These are phyloP conservation scores for Pseudococcus viburni DNA, from an alignment of 2,888 invertebrate species.

Conservation along the genomic window DNA sequence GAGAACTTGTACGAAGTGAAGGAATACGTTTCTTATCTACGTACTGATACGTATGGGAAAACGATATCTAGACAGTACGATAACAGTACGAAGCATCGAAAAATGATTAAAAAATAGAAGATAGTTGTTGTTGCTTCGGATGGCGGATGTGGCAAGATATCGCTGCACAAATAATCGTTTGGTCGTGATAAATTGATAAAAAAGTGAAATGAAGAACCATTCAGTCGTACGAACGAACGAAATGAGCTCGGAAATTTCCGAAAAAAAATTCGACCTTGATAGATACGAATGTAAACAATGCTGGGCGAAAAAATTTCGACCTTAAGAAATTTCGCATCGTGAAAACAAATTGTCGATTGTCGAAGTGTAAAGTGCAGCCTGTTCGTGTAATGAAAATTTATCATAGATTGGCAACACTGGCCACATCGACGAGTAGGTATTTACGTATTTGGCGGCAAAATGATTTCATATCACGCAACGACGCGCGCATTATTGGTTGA, in stretches of 20 bases:
- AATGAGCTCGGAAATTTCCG: not conserved
- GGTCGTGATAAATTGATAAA: no score
- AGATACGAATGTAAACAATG: not conserved
- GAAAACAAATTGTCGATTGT: not conserved
- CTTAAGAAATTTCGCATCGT: not conserved
- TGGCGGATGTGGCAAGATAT: no score
- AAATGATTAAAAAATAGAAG: no score
- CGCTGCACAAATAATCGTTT: no score
- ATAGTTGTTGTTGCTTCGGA: no score
- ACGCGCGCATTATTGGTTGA: constrained; percentile 60
- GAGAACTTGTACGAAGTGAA: not conserved
- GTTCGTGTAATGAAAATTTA: not conserved
- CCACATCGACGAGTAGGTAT: constrained; percentile 36
- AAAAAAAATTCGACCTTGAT: not conserved
- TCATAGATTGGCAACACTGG: constrained; percentile 25
- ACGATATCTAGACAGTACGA: no score
- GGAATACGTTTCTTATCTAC: not conserved
- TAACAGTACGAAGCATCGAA: no score
- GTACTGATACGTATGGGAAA: not conserved
- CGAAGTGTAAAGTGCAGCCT: not conserved
- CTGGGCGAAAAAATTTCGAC: not conserved
- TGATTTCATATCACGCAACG: constrained; percentile 57
- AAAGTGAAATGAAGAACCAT: no score
- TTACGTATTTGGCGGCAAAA: constrained; percentile 57
- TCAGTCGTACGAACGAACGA: not conserved